Conservation (phyloP, 2,888 invertebrate species). For the Gastracanthus pulcherrimus region DNA sequence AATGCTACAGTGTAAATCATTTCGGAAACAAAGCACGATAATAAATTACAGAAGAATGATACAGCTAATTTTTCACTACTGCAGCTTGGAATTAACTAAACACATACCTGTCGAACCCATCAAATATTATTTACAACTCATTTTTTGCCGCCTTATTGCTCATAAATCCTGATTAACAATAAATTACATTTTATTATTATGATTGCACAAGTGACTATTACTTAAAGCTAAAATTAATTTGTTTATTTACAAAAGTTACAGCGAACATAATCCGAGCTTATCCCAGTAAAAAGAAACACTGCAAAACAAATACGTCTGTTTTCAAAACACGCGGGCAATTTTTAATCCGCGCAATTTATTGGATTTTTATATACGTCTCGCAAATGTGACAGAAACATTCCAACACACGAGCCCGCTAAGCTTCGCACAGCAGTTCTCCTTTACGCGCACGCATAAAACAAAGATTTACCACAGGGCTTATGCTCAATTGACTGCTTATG, state of each 20-base stretch:
- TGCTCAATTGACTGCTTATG: slow-evolving; percentile 12
- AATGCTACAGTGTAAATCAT: background rate
- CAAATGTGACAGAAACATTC: background rate
- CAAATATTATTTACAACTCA: slow-evolving; percentile 19
- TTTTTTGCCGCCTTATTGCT: slow-evolving; percentile 13
- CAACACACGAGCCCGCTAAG: background rate
- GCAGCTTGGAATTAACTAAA: slow-evolving; percentile 11
- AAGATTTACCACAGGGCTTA: slow-evolving; percentile 23
- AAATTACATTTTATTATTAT: slow-evolving; percentile 31
- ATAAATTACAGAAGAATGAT: slow-evolving; percentile 29
- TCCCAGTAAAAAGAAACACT: background rate
- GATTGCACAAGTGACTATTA: no score
- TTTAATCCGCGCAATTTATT: slow-evolving; percentile 3
- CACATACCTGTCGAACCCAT: slow-evolving; percentile 9
- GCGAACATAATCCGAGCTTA: no score
- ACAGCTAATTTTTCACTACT: slow-evolving; percentile 21
- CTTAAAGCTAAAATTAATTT: background rate
- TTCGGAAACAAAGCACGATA: slow-evolving; percentile 18
- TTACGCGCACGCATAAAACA: background rate
- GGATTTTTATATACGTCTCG: background rate
- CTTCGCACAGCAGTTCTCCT: background rate
- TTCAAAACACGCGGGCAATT: background rate
- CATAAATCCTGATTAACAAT: slow-evolving; percentile 10
- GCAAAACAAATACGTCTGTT: background rate
- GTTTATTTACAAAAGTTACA: background rate